Base-by-base conservation (phyloP, 2,113 vertebrate species). In the Syrrhaptes paradoxus region DNA sequence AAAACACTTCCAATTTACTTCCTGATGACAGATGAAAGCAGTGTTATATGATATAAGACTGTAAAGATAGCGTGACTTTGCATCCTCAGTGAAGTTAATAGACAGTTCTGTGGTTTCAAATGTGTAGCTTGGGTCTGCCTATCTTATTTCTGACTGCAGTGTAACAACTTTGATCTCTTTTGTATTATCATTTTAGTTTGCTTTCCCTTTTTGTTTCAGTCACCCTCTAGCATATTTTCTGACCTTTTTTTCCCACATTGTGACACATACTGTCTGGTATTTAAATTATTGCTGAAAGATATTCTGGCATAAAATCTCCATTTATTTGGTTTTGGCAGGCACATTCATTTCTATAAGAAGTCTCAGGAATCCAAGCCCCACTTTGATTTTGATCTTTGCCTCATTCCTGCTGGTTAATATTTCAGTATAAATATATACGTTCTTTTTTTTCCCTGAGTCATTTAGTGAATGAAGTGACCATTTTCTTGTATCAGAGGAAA, bases 191-290 rank as follows among this genome's bases (percentile, higher is more conserved):
- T 93, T 90, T 89, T 73, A 78, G 74, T 90, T 95, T 90, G 19
- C 46, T 95, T 97, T 93, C 63, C 31, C 52, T 96, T 92, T 92
- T 96, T 90, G 62, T 93, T 92, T 95, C 84, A 89, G 74, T 84
- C 77, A 86, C 67, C 70, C 70, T 65, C 32, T 61, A 85, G 75
- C 68, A 72, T 92, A 80, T 85, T 57, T 34, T 90, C 51, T 90
- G 91, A 95, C 90, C 66, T 72, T 76, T 76, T 88, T 88, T 34
- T 59, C n/a, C 66, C 74, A 41, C 48, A n/a, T 54, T 67, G 66
- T 83, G 71, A 72, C 43, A 90, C n/a, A 32, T 52, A 38, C 26
- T n/a, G 71, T 82, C 82, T 96, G 79, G 19, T 90, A 58, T 87
- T 95, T 75, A 76, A 74, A 71, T 95, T 94, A 70, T n/a, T 57